Base-by-base conservation (phyloP, 2,113 vertebrate species). In the Syngnathus floridae region DNA sequence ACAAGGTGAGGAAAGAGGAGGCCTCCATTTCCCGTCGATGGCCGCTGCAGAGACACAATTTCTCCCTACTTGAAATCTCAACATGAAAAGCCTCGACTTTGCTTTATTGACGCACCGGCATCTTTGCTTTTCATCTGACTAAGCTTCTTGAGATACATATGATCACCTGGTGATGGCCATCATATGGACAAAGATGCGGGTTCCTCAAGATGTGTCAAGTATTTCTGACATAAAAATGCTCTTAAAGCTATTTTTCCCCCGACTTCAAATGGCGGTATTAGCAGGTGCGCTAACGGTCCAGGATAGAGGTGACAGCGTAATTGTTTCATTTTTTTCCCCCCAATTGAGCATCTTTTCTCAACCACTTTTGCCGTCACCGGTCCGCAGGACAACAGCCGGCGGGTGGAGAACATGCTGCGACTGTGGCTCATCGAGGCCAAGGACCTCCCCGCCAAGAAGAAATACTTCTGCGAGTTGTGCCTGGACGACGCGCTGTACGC, bases 371-470 rank as follows among this genome's bases (percentile, higher is more conserved):
- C 54, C 48, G 0, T 69, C 37, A 7, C 49, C 14, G 9, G 21
- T 77, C 66, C 78, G 56, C 81, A 99, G 97, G 97, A 99, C 92
- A 99, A 99, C 87, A 98, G 95, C 74, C 90, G 95, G 10, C 93
- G 97, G 22, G 93, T 95, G 58, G 97, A 99, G 85, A 97, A 98
- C 81, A 85, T 94, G 85, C 91, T 99, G 52, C 92, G 93, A 82
- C 84, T 99, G 60, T 99, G 97, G 97, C 93, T 99, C 86, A 98
- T 99, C 35, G 97, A 99, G 87, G 96, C 95, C 66, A 98, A 98
- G 90, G 97, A 99, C 83, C 89, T 99, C 70, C 97, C 95, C 0
- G 95, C 95, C 70, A 99, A 99, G 87, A 98, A 98, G 75, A 96
- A 96, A 66, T 99, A 99, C 86, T 90, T 96, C 84, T 98, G 96